Base-by-base conservation (phyloP, 2,888 invertebrate species). In the Deilephila porcellus region DNA sequence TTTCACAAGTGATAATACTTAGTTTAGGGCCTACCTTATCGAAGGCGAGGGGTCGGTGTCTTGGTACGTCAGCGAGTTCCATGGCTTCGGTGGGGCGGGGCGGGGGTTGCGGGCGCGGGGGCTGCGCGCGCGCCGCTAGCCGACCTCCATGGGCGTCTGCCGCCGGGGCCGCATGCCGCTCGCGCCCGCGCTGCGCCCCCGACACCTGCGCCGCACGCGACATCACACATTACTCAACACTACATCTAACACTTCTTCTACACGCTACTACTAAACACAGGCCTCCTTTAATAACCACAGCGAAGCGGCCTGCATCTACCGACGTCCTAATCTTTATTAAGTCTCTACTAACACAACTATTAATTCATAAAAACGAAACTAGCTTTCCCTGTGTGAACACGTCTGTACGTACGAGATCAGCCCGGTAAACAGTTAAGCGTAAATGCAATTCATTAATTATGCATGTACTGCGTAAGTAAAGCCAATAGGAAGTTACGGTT, bases 81-180 rank as follows among this genome's bases (percentile, higher is more conserved):
- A 95, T 95, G 96, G 96, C 95, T 95, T 96, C 96, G 94, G 96
- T 95, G 95, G 95, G 95, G 88, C 88, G 91, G 95, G 95, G 96
- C 95, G 95, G 95, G 95, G 94, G 91, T 90, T 88, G 95, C 95
- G 96, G 96, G 95, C 96, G 96, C 96, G 96, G 92, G 88, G 89
- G 90, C 81, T 84, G 92, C 90, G 91, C 91, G 91, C 92, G 92
- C 91, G 93, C 91, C 91, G 96, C 96, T 97, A 97, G 96, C 97
- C 97, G 96, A 97, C 96, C 97, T 97, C 97, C 97, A 97, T 97
- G 96, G 97, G 97, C 96, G 97, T 97, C 96, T 96, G 96, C 95
- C 96, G 96, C 95, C 96, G 96, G 96, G 97, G 97, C 97, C 97
- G 97, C 97, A 97, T 97, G 96, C 96, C 95, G 93, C 95, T 95